Evolutionary conservation across 2,797 vertebrate species (phyloP).

Genomic region (Brachyrhaphis roseni): DNA sequence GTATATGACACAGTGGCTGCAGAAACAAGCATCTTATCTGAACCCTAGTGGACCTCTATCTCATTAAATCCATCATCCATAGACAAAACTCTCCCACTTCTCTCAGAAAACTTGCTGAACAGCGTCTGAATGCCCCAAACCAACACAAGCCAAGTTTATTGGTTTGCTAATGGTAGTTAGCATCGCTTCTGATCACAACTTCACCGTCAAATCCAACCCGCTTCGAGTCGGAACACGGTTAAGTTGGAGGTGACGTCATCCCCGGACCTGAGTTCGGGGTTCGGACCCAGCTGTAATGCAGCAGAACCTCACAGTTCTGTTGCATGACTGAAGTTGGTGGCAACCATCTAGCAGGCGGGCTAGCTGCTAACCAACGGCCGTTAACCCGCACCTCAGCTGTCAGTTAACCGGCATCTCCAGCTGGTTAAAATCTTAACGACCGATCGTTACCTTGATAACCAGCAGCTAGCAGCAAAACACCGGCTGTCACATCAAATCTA

Average conservation of each 20-base stretch:
- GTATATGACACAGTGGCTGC: not conserved
- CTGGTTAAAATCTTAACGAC: not conserved
- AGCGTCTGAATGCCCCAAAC: not conserved
- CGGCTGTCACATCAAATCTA: not conserved
- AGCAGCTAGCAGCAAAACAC: not conserved
- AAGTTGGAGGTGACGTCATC: not conserved
- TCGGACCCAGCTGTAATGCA: not conserved
- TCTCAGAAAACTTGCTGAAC: not conserved
- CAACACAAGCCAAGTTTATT: not conserved
- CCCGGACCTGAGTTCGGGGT: not conserved
- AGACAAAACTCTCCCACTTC: not conserved
- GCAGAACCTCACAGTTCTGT: not conserved
- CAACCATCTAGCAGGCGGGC: constrained; percentile 29
- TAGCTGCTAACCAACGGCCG: constrained; percentile 9
- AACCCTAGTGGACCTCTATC: not conserved
- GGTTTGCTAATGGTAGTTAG: constrained; percentile 1
- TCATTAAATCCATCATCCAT: not conserved
- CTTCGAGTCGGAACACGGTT: not conserved
- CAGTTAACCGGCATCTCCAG: not conserved
- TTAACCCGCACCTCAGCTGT: not conserved
- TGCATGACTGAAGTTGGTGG: not conserved
- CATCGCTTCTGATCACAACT: not conserved
- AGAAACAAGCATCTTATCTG: not conserved
- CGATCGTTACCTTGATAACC: not conserved
- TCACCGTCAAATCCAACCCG: not conserved